Evolutionary conservation across 2,888 invertebrate species (phyloP), one percentile per base, ranked within the genome.

Genomic region (Leptinotarsa juncta): DNA sequence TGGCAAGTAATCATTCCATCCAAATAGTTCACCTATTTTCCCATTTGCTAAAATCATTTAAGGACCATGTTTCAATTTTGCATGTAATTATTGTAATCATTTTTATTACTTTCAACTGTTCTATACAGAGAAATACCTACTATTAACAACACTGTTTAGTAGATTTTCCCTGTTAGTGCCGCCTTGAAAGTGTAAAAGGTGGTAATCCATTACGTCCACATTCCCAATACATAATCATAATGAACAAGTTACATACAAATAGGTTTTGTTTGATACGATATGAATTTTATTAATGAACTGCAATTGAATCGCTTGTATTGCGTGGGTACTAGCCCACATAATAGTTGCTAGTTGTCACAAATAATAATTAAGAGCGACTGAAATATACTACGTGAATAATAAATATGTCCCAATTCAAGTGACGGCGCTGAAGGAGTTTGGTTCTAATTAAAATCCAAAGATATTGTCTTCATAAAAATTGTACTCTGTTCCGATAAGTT

Each of bases 301-400:
- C 23, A 57, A 23, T 57, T 57, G 57, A 23, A 57, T 15, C 57
- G 57, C 23, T 23, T 23, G 23, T 20, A 23, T 26, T 57, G 57
- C 23, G 57, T 57, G 23, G 57, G 57, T 57, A 57, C 57, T 57
- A 57, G 57, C 23, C 57, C 23, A 57, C 57, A 1, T 10, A 57
- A 23, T 57, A 57, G 57, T 57, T 23, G 57, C 15, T 57, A 15
- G 14, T 14, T 23, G 20, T 23, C 14, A 23, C 4, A 23, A 4
- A 57, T 57, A 12, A 14, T 57, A 5, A 57, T 15, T 5, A 42
- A 42, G 42, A 42, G 42, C 42, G 12, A 57, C 23, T 23, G 23
- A 51, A 57, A 16, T 23, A 23, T 23, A 57, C 4, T 4, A 57
- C 57, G 12, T 2, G 15, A 23, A 23, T 23, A 32, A 32, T 32